Base-by-base conservation (phyloP, 2,797 vertebrate species). In the Tokudaia muenninki region DNA sequence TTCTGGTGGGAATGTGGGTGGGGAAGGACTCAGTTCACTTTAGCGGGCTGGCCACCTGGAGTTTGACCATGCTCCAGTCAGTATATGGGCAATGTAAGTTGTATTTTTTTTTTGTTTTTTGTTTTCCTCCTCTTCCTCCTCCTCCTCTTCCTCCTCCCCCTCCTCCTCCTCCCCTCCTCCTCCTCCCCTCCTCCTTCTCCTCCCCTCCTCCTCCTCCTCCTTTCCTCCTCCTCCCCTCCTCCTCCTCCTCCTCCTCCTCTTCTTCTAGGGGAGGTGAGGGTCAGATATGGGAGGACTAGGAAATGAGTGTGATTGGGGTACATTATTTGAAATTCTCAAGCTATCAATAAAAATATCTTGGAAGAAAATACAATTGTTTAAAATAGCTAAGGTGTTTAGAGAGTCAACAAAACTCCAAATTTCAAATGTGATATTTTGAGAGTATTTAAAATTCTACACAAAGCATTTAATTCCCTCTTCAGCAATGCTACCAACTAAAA, bases 361-460 rank as follows among this genome's bases (percentile, higher is more conserved):
- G 75, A 77, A 47, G 44, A 41, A 75, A 77, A 74, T 24, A 41
- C n/a, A 77, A 16, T 77, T 29, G 24, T 47, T 86, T 82, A 90
- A 93, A 92, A 90, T 92, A 92, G 47, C n/a, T 78, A 79, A 82
- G 84, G 59, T 44, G 44, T 87, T 52, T 80, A 89, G 63, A 91
- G n/a, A 87, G 90, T 88, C 29, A 94, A 63, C 31, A 96, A 87
- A 80, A 9, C 1, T 10, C 12, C 31, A 74, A 37, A 65, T 95
- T 96, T 95, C 87, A 87, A 94, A 82, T 47, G 65, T n/a, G n/a
- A 31, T 81, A 87, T 26, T n/a, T 95, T 63, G 1, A 95, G 89
- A 92, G 37, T 90, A 63, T 74, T 93, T 96, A 44, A 84, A 90
- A 81, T 84, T 93, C 87, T 87, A 89, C 74, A 61, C 19, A 87